phyloP scores from a whole-genome alignment of 2,113 vertebrate genomes.

The Hassar affinis region DNA sequence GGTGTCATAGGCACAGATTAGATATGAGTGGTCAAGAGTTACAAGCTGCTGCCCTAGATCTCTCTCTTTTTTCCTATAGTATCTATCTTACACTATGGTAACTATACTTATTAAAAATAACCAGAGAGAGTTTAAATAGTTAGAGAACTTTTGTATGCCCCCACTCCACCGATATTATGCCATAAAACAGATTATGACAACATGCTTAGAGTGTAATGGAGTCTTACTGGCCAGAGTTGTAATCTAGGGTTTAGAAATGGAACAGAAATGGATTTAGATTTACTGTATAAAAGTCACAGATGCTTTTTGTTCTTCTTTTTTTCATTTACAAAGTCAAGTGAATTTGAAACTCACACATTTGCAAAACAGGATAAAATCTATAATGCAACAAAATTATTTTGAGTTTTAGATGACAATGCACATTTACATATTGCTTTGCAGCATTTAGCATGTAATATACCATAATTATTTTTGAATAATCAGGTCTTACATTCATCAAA shows the following conservation, averaged over 20 bases:
- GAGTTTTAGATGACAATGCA: not conserved
- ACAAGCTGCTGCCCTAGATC: not conserved
- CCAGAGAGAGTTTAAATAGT: not conserved
- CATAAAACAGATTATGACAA: not conserved
- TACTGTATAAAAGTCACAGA: not conserved
- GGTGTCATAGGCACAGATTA: not conserved
- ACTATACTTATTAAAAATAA: not conserved
- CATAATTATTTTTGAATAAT: not conserved
- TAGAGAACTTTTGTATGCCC: not conserved
- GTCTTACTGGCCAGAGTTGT: not conserved
- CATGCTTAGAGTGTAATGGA: not conserved
- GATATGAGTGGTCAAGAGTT: not conserved
- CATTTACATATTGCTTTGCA: not conserved
- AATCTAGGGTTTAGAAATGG: not conserved
- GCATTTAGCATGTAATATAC: not conserved
- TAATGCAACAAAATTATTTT: conserved; percentile 1
- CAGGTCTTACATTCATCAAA: conserved; percentile 17
- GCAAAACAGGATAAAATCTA: not conserved
- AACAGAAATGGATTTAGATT: not conserved
- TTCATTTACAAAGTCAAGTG: not conserved
- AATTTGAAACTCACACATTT: not conserved
- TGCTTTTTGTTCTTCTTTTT: not conserved
- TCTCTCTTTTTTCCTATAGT: not conserved
- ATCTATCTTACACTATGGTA: not conserved
- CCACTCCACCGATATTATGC: not conserved